Base-by-base conservation (phyloP, 2,113 vertebrate genomes). In the Tretioscincus oriximinensis region DNA sequence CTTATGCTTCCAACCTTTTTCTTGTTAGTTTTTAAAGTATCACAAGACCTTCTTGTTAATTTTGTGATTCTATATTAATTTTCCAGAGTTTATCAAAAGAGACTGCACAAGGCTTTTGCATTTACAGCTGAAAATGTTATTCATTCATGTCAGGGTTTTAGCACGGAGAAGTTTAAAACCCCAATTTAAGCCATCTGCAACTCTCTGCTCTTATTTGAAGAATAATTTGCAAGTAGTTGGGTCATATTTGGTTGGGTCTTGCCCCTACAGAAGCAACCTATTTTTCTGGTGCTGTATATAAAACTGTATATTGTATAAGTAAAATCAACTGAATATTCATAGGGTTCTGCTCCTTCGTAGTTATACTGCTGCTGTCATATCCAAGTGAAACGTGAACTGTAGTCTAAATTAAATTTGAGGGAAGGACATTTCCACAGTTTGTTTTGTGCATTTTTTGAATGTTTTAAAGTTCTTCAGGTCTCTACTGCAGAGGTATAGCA, bases 241-340 rank as follows among this genome's bases (percentile, higher is more conserved):
- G 86, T 82, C 84, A 22, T 87, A 89, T 84, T 88, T 87, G 81
- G 26, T 87, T 93, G 90, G 91, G 85, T 87, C 89, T 89, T 90
- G 85, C 90, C 90, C 92, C 92, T 81, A 31, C 29, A 90, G 87
- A 94, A 90, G 72, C 84, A 92, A 89, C 82, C 78, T 90, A 88
- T 93, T 95, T 93, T 94, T 90, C 94, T 90, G 83, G 66, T 82
- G 85, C 87, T 93, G 68, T 82, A 86, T 89, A 78, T 88, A 89
- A 93, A 94, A 93, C 84, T 89, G 78, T 90, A 81, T 89, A 82
- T 92, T 92, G 86, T 91, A 91, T 87, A 84, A 90, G 88, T 91
- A 91, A 95, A 94, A 93, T 91, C 85, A 92, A 87, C 92, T 95
- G 94, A 95, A 95, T 95, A 95, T 95, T 96, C 95, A 96, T 95